phyloP scores from a whole-genome alignment of 2,113 vertebrate species.

The Gadus macrocephalus region DNA sequence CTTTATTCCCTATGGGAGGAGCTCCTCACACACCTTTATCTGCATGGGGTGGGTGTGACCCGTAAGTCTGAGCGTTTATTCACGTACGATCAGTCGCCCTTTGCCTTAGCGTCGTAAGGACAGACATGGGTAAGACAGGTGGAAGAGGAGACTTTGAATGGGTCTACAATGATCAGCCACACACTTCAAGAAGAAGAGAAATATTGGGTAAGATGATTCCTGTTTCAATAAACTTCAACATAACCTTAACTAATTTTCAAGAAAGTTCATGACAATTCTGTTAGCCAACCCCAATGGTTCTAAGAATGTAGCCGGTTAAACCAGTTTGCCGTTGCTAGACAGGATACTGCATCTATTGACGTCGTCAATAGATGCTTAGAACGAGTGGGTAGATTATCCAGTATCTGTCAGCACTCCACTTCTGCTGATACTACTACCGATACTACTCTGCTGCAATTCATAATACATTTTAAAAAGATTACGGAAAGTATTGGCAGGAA shows the following conservation, averaged over 20 bases:
- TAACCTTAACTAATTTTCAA: too few relatives aligned
- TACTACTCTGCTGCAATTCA: too few relatives aligned
- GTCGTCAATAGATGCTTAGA: too few relatives aligned
- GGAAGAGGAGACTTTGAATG: constrained; percentile 89
- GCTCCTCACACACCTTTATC: constrained; percentile 18
- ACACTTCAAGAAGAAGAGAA: constrained; percentile 89
- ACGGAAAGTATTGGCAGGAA: not conserved
- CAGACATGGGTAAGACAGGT: constrained; percentile 80
- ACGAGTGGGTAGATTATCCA: too few relatives aligned
- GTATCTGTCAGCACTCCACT: too few relatives aligned
- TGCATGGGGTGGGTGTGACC: constrained; percentile 51
- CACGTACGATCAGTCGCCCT: not conserved
- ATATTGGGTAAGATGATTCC: constrained; percentile 82
- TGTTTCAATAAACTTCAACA: not conserved
- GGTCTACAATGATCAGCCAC: constrained; percentile 95
- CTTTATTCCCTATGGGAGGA: constrained; percentile 13
- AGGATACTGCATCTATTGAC: not conserved
- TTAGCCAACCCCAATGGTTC: constrained; percentile 1
- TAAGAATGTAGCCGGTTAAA: constrained; percentile 54
- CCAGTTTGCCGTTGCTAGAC: constrained; percentile 57
- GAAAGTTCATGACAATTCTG: not conserved
- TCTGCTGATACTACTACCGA: too few relatives aligned
- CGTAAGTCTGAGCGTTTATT: constrained; percentile 23
- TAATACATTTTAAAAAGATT: too few relatives aligned
- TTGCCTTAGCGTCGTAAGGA: constrained; percentile 4